A percentile compares a stretch with the other conserved stretches of the same genome.
These are phyloP conservation scores for Eulemur albifrons DNA, from an alignment of 2,797 vertebrate genomes.

Conservation along the genomic window DNA sequence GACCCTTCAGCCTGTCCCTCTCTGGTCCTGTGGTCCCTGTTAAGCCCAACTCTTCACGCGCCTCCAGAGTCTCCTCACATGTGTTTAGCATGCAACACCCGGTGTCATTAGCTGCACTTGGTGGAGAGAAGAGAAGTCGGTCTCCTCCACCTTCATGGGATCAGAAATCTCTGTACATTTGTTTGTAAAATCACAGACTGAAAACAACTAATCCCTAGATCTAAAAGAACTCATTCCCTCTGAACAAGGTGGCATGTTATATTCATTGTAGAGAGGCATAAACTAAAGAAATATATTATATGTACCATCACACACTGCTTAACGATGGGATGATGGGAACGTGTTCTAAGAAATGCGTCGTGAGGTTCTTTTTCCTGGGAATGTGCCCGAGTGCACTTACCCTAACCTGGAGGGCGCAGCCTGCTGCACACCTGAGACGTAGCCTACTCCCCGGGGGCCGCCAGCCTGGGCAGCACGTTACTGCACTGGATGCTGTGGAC, in stretches of 20 bases:
- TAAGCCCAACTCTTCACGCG: rapidly evolving
- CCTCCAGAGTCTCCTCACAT: rapidly evolving
- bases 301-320: rapidly evolving
- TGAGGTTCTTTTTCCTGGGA: too few species aligned
- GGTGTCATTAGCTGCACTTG: rapidly evolving
- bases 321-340: rapidly evolving
- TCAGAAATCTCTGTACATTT: background rate
- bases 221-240: background rate
- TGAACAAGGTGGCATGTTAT: rapidly evolving
- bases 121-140: rapidly evolving
- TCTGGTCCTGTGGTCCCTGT: rapidly evolving
- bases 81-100: rapidly evolving
- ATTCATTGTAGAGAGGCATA: too few species aligned
- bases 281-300: background rate
- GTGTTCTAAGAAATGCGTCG: rapidly evolving
- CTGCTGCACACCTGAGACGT: background rate
- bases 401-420: background rate
- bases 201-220: rapidly evolving
- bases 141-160: background rate
- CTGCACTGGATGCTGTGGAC: background rate
- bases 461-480: rapidly evolving
- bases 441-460: background rate
- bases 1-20: rapidly evolving
- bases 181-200: background rate
- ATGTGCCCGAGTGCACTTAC: background rate